Conservation (phyloP, 1,140 invertebrate species). For the Hypsibius dujardini region DNA sequence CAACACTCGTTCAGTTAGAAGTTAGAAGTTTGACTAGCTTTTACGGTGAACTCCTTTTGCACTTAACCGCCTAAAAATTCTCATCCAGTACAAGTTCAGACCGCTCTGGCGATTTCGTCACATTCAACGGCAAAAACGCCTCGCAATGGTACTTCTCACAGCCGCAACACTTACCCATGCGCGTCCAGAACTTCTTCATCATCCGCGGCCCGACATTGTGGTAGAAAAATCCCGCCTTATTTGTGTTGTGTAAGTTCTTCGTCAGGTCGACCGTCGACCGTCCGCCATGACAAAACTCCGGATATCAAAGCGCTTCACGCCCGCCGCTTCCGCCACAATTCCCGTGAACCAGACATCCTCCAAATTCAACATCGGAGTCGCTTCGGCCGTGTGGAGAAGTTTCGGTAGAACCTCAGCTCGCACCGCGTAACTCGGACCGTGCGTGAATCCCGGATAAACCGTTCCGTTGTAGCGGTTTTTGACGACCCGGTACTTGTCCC, state of each 20-base stretch:
- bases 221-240: neutral
- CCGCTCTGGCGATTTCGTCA: too few relatives aligned
- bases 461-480: neutral
- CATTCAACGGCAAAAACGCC: too few relatives aligned
- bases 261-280: neutral
- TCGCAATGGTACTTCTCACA: neutral
- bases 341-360: constrained; percentile 14
- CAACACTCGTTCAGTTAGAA: too few relatives aligned
- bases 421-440: neutral
- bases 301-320: neutral
- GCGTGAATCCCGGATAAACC: neutral
- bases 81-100: too few relatives aligned
- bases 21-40: too few relatives aligned
- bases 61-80: too few relatives aligned
- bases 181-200: neutral
- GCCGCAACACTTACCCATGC: neutral
- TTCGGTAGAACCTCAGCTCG: neutral
- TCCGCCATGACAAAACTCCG: neutral
- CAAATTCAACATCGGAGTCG: neutral
- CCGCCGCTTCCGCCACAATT: neutral
- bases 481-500: neutral
- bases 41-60: too few relatives aligned
- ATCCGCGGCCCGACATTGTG: neutral
- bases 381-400: neutral
- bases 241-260: neutral